Percentiles rank a stretch among this genome's conserved stretches.
Evolutionary conservation across 2,113 vertebrate genomes (phyloP).

Genomic region (Dendrocopos noguchii): DNA sequence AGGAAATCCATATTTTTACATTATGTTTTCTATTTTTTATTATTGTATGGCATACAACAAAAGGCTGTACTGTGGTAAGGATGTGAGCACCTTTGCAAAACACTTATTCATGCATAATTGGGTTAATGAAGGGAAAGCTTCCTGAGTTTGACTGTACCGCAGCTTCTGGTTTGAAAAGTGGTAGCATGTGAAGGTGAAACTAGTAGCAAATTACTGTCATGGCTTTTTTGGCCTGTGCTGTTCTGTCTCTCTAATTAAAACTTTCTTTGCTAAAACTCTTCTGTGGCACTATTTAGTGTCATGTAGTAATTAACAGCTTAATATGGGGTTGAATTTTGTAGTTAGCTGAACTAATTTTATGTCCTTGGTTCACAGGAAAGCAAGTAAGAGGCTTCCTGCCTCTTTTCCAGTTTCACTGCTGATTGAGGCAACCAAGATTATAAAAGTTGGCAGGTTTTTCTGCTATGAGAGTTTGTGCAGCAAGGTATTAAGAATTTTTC

Average conservation of each 20-base stretch:
- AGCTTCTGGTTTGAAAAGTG: background rate
- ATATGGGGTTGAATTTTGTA: constrained; percentile 37
- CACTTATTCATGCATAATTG: background rate
- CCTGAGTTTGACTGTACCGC: background rate
- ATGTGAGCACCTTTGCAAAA: background rate
- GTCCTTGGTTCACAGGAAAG: constrained; percentile 32
- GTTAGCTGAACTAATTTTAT: constrained; percentile 56
- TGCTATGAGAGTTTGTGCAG: constrained; percentile 33
- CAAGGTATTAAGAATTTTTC: constrained; percentile 59
- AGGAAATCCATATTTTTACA: background rate
- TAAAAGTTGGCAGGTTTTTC: background rate
- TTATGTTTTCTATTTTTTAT: background rate
- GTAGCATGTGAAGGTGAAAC: background rate
- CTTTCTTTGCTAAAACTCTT: background rate
- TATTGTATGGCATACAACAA: background rate
- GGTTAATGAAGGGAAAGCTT: background rate
- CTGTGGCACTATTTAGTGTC: constrained; percentile 1
- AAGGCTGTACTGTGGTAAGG: background rate
- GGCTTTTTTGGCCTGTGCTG: background rate
- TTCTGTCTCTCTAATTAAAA: background rate
- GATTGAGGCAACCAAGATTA: background rate
- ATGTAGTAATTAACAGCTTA: constrained; percentile 16
- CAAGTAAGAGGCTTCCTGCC: constrained; percentile 6
- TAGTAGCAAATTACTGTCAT: background rate
- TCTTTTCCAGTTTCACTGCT: background rate